Evolutionary conservation across 2,888 invertebrate genomes (phyloP).

Genomic region (Dicyrtomina minuta): DNA sequence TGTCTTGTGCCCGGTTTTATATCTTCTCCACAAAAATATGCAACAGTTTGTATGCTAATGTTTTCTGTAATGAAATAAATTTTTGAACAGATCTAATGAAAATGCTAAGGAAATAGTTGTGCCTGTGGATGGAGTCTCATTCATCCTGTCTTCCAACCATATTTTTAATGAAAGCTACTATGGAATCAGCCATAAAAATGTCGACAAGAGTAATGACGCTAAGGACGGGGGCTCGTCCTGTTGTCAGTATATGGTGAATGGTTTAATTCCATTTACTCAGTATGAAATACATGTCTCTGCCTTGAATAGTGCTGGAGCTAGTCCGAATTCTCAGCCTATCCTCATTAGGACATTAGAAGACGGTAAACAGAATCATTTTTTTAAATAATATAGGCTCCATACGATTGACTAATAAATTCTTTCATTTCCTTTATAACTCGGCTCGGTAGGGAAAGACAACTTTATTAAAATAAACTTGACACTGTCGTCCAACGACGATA

Average conservation of each 20-base stretch:
- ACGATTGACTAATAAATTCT: too few relatives aligned
- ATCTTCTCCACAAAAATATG: too few relatives aligned
- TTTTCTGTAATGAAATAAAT: too few relatives aligned
- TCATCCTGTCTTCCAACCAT: background rate
- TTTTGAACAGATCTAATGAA: slow-evolving; percentile 18
- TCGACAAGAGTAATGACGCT: slow-evolving; percentile 2
- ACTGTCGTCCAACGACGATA: too few relatives aligned
- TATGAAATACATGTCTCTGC: slow-evolving; percentile 48
- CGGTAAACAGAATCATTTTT: slow-evolving; percentile 33
- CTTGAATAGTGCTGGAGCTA: slow-evolving; percentile 48
- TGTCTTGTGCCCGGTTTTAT: too few relatives aligned
- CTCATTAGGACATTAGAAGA: slow-evolving; percentile 46
- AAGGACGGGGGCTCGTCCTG: slow-evolving; percentile 30
- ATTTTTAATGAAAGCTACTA: slow-evolving; percentile 7
- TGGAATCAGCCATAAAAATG: background rate
- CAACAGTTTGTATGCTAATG: too few relatives aligned
- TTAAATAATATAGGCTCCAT: background rate
- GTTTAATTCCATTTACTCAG: slow-evolving; percentile 46
- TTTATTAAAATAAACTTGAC: too few relatives aligned
- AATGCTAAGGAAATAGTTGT: slow-evolving; percentile 6
- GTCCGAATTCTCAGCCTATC: slow-evolving; percentile 42
- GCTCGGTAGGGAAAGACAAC: too few relatives aligned
- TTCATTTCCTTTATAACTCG: too few relatives aligned
- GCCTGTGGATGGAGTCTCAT: slow-evolving; percentile 11
- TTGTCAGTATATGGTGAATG: slow-evolving; percentile 47